Base-by-base conservation (phyloP, 2,888 invertebrate genomes). In the Aphidius colemani region DNA sequence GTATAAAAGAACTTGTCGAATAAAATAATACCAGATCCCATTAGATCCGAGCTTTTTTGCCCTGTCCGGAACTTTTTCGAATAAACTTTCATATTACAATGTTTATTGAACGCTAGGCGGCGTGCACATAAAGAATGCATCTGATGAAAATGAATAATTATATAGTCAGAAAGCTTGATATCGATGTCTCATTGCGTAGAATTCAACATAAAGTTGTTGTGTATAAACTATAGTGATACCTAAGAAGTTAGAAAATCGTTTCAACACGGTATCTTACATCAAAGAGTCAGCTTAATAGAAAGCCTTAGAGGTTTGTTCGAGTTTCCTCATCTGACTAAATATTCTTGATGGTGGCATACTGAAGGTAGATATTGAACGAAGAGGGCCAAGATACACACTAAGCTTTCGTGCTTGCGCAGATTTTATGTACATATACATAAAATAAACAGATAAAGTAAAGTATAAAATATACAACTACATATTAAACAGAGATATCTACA, bases 271-370 rank as follows among this genome's bases (percentile, higher is more conserved):
- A 80, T 77, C 76, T 76, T 75, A 80, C 81, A 81, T 81, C 81
- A 81, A 81, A 82, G 80, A 80, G 78, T 78, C 80, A 75, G 77
- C 84, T 88, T 79, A 85, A 87, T 85, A 85, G 84, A 85, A 85
- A 85, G 85, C 85, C 85, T 86, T 82, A 83, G 81, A 85, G 85
- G 85, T 85, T 86, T 85, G 85, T 85, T 85, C 83, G 85, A 83
- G 82, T 82, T 78, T 84, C 72, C 86, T 82, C 80, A 78, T 79
- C 78, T 79, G 80, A 80, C 82, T 81, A 81, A 82, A 82, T 82
- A 80, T 81, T 82, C 80, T 75, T 76, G 73, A 72, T 75, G 76
- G 74, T 67, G 67, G 62, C 69, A 66, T 62, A 73, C 72, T 61
- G 58, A 39, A 57, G 64, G 53, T 41, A 41, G 43, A 53, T 55